These are phyloP conservation scores for Luscinia megarhynchos DNA, from an alignment of 2,797 vertebrate genomes.

Conservation along the genomic window DNA sequence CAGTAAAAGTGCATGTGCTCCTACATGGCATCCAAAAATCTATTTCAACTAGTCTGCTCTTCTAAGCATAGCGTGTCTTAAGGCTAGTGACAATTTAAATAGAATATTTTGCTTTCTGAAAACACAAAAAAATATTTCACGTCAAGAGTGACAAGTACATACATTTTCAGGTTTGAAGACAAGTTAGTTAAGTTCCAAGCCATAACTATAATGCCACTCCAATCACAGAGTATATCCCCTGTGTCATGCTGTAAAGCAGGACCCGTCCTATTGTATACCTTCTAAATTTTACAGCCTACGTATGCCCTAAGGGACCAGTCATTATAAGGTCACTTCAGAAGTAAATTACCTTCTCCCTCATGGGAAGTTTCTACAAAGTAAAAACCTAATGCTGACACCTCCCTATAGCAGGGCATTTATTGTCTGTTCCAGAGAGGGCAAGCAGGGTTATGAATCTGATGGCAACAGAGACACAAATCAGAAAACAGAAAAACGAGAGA, in stretches of 20 bases:
- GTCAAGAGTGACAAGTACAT: background rate
- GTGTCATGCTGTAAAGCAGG: conserved; percentile 7
- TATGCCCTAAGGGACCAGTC: conserved; percentile 60
- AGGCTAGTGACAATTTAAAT: background rate
- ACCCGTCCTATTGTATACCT: conserved; percentile 48
- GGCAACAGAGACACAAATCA: background rate
- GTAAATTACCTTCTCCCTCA: conserved; percentile 63
- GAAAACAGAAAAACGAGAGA: background rate
- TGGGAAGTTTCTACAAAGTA: conserved; percentile 48
- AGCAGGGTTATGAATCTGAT: conserved; percentile 34
- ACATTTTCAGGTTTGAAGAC: background rate
- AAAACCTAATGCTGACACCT: conserved; percentile 52
- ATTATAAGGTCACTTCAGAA: conserved; percentile 74
- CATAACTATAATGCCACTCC: background rate
- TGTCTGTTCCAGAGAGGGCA: conserved; percentile 33
- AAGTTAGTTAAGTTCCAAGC: conserved; percentile 13
- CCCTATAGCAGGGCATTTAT: conserved; percentile 55
- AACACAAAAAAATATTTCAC: background rate
- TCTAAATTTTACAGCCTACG: conserved; percentile 75
- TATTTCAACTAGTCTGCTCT: background rate
- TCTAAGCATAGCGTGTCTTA: background rate
- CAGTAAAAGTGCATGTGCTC: background rate
- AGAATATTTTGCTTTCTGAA: background rate
- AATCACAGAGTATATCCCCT: background rate
- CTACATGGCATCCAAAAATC: background rate